A percentile compares a stretch with the other conserved stretches of the same genome.
phyloP scores from a whole-genome alignment of 2,113 vertebrate species.

The Cardinalis cardinalis region DNA sequence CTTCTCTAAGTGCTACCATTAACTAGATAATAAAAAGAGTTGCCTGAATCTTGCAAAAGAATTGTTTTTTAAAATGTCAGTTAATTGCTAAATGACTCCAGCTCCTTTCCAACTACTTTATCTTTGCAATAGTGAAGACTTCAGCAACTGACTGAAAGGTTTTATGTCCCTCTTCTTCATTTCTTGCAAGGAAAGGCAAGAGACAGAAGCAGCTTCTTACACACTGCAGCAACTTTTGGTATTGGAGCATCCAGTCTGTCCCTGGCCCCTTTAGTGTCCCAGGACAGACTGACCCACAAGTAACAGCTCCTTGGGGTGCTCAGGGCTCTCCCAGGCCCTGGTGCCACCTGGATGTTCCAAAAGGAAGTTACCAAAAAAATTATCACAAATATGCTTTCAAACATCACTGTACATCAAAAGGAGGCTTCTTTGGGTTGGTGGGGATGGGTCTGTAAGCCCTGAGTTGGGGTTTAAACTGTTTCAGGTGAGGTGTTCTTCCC shows the following conservation, averaged over 20 bases:
- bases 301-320: background rate
- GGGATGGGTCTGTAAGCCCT: accelerated
- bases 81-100: slow-evolving; percentile 52
- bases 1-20: slow-evolving; percentile 69
- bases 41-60: slow-evolving; percentile 64
- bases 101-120: slow-evolving; percentile 7
- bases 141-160: background rate
- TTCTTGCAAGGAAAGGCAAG: background rate
- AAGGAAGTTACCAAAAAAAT: background rate
- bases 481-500: background rate
- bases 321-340: background rate
- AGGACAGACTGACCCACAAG: background rate
- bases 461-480: background rate
- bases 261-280: background rate
- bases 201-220: background rate
- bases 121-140: slow-evolving; percentile 10
- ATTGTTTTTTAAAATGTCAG: slow-evolving; percentile 62
- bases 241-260: background rate
- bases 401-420: background rate
- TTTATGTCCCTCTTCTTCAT: background rate
- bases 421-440: background rate
- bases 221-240: background rate
- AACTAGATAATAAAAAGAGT: slow-evolving; percentile 67
- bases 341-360: background rate
- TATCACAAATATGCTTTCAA: background rate